A percentile compares a stretch with the other conserved stretches of the same genome.
Conservation (phyloP, 2,888 invertebrate species). For the Calliphora vomitoria region DNA sequence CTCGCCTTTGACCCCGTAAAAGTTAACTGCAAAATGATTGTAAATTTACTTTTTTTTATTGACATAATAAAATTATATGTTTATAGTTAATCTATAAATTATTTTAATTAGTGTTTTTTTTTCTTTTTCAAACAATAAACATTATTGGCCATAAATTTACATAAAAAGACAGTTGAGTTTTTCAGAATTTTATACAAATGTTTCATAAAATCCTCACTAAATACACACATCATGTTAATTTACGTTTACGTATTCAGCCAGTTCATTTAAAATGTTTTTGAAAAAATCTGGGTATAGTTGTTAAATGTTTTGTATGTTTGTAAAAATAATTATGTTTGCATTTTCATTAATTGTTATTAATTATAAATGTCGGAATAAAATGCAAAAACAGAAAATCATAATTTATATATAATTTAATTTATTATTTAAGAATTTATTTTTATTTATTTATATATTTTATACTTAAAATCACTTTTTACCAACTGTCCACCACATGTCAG, state of each 20-base stretch:
- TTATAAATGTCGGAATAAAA: conserved; percentile 44
- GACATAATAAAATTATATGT: conserved; percentile 48
- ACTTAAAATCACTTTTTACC: conserved; percentile 18
- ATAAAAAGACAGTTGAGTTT: conserved; percentile 44
- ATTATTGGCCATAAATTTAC: conserved; percentile 51
- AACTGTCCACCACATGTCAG: conserved; percentile 7
- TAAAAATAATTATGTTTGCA: conserved; percentile 35
- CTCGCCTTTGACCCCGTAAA: not conserved
- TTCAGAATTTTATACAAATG: not conserved
- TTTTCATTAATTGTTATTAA: conserved; percentile 64
- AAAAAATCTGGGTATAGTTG: not conserved
- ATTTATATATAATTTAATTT: conserved; percentile 41
- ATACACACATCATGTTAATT: conserved; percentile 21
- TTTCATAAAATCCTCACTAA: conserved; percentile 7
- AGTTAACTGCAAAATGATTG: not conserved
- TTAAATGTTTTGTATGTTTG: not conserved
- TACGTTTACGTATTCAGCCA: not conserved
- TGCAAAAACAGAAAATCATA: conserved; percentile 20
- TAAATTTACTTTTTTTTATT: conserved; percentile 47
- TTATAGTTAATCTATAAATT: conserved; percentile 58
- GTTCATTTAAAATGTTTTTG: conserved; percentile 23
- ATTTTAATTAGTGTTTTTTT: conserved; percentile 52
- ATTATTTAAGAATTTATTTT: conserved; percentile 13
- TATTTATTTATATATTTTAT: not conserved
- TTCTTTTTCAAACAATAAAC: conserved; percentile 48